phyloP scores from a whole-genome alignment of 2,113 vertebrate species.

The Istiophorus platypterus region DNA sequence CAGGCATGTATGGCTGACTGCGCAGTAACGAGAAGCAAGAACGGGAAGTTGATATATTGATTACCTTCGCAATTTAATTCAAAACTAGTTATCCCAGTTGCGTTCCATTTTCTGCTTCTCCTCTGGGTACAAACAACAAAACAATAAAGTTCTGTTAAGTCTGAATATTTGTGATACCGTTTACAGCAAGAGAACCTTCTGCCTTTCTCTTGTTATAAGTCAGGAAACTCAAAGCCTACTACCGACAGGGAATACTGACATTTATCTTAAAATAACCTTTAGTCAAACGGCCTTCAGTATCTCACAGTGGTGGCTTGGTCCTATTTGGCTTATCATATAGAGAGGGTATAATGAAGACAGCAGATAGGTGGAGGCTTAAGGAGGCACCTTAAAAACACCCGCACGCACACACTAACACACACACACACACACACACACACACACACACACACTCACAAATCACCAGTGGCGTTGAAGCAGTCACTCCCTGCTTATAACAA shows the following conservation, averaged over 20 bases:
- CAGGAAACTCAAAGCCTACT: constrained; percentile 34
- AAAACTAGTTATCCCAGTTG: constrained; percentile 22
- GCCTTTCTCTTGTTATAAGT: constrained; percentile 7
- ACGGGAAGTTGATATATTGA: constrained; percentile 20
- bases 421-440: no score
- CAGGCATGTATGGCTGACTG: neutral
- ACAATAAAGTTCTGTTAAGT: constrained; percentile 5
- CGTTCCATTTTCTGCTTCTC: constrained; percentile 35
- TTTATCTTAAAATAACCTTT: constrained; percentile 73
- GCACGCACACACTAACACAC: no score
- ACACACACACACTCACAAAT: no score
- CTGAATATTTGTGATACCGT: constrained; percentile 5
- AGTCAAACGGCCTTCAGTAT: constrained; percentile 63
- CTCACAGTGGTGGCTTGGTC: constrained; percentile 45
- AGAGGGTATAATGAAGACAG: constrained; percentile 68
- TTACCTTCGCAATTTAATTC: constrained; percentile 36
- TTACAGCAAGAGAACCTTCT: neutral
- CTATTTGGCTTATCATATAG: constrained; percentile 73
- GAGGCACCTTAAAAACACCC: constrained; percentile 37
- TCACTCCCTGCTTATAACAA: constrained; percentile 23
- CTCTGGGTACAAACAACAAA: constrained; percentile 8
- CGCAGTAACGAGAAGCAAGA: neutral
- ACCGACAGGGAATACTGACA: constrained; percentile 50
- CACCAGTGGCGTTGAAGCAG: constrained; percentile 30
- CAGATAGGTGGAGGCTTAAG: constrained; percentile 53